phyloP scores from a whole-genome alignment of 2,113 vertebrate genomes.

The Gasterosteus nipponicus region DNA sequence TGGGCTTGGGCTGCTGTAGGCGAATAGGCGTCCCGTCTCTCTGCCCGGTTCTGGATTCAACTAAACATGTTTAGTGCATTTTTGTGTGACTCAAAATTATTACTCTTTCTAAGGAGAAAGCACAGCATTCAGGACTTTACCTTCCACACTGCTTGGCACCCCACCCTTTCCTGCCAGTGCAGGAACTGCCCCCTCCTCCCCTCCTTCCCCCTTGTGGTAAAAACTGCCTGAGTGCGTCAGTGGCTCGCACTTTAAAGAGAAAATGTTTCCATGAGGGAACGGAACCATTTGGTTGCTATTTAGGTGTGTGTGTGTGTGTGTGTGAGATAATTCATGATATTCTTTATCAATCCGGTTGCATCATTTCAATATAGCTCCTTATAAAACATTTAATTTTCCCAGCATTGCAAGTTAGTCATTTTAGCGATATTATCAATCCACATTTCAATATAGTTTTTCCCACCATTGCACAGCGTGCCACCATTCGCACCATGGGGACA shows the following conservation, averaged over 20 bases:
- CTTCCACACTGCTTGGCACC: constrained; percentile 2
- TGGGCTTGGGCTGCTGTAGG: no score
- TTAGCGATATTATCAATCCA: no score
- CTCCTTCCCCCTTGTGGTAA: constrained; percentile 38
- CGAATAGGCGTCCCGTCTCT: neutral
- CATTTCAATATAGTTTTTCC: neutral
- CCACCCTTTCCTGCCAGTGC: constrained; percentile 58
- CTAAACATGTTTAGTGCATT: neutral
- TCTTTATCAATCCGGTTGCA: neutral
- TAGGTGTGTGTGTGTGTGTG: constrained; percentile 31
- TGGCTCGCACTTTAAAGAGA: constrained; percentile 67
- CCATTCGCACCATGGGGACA: neutral
- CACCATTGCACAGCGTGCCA: neutral
- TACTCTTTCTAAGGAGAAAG: neutral
- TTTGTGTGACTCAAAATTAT: neutral
- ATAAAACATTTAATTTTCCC: neutral
- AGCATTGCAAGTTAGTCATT: constrained; percentile 1
- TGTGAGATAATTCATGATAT: no score
- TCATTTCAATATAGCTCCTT: no score
- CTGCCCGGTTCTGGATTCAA: neutral
- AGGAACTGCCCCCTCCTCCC: constrained; percentile 35
- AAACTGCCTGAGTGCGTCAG: constrained; percentile 54
- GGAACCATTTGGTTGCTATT: constrained; percentile 70
- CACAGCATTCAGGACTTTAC: constrained; percentile 8
- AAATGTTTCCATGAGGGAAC: constrained; percentile 75